Base-by-base conservation (phyloP, 2,113 vertebrate species). In the Pseudorasbora parva region DNA sequence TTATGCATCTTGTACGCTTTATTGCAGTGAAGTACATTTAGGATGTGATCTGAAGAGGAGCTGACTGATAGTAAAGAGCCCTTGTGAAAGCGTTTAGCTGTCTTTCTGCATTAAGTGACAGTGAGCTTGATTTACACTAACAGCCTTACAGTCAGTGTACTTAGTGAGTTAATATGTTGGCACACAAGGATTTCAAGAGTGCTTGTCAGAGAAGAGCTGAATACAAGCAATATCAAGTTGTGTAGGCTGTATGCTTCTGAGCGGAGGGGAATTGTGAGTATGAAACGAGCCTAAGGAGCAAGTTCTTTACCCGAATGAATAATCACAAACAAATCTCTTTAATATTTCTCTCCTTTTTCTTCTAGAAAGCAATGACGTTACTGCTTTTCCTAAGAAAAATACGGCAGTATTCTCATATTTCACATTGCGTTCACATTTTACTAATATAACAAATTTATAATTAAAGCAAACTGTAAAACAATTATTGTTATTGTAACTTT, bases 201-300 rank as follows among this genome's bases (percentile, higher is more conserved):
- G n/a, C 77, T 41, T 78, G 43, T 64, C 27, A 54, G 49, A 84
- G 68, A 74, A 59, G 43, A 82, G 79, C 60, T 82, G 74, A 84
- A 80, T 51, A 41, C 72, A 62, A 60, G 68, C 15, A 37, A 33
- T 84, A 14, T 82, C 17, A 76, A 86, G 78, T 75, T 76, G 85
- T 80, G 85, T 88, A 30, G 85, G 85, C 62, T 74, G 82, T 47
- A 66, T 75, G 71, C 71, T 78, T 47, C 30, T 72, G 66, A 4
- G 45, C 69, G 11, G 69, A 79, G 78, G 59, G 11, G 11, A 71
- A 27, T 8, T 14, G 45, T 75, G 21, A 15, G 25, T 4, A 71
- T 69, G 54, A 72, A 56, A 73, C 10, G 23, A 75, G 51, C 51
- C 12, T 19, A 8, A 54, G 49, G 5, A 51, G 5, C 51, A 54